Evolutionary conservation across 2,113 vertebrate genomes (phyloP).

Genomic region (Phoenicopterus ruber): DNA sequence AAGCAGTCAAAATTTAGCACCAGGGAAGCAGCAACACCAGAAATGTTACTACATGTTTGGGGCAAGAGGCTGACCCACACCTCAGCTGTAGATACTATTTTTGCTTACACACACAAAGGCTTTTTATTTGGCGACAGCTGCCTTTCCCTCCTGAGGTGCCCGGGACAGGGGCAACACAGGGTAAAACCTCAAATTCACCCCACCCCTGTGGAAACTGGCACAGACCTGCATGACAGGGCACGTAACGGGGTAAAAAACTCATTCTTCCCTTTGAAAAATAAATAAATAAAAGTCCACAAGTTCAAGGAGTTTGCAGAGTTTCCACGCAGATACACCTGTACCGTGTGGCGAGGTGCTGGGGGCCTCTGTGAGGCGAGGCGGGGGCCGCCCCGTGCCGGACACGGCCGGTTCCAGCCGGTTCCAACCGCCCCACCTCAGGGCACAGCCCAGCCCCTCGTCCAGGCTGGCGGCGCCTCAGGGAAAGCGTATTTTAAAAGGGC

Average conservation of each 20-base stretch:
- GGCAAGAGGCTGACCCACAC: background rate
- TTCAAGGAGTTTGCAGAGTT: background rate
- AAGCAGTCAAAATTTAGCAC: background rate
- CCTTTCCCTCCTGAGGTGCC: background rate
- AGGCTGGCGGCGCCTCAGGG: no score
- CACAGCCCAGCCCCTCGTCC: fast-evolving
- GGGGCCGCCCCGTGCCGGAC: fast-evolving
- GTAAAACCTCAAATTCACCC: background rate
- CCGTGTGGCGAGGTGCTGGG: fast-evolving
- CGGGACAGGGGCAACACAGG: fast-evolving
- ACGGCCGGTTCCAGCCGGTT: background rate
- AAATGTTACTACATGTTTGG: fast-evolving
- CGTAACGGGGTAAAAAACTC: no score
- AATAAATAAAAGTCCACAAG: no score
- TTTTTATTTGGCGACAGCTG: background rate
- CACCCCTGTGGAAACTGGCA: fast-evolving
- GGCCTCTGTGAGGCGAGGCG: fast-evolving
- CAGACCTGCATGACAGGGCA: background rate
- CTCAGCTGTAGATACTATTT: background rate
- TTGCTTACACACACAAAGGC: background rate
- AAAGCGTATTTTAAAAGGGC: background rate
- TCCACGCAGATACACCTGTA: background rate
- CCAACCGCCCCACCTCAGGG: background rate
- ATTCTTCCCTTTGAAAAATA: background rate
- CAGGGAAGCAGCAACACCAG: background rate